Base-by-base conservation (phyloP, 2,888 invertebrate species). In the Xestoiulus laeticollis region DNA sequence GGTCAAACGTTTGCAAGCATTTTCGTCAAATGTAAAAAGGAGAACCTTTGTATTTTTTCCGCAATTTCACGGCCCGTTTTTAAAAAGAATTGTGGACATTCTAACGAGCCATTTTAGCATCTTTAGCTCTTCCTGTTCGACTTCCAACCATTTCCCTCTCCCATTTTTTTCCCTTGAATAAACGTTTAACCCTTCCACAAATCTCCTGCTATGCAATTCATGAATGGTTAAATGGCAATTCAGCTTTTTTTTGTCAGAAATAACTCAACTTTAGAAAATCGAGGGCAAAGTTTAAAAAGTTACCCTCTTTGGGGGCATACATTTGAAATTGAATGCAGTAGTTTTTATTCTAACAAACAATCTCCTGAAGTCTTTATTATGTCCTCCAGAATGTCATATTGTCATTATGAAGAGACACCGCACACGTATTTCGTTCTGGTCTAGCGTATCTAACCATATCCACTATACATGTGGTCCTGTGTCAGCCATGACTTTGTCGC, bases 1-100 rank as follows among this genome's bases (percentile, higher is more conserved):
- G 68, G 68, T 68, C 68, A 68, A 68, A 68, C 68, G 68, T 26
- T 59, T 19, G 59, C 59, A 22, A n/a, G 59, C 59, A 5, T 48
- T 53, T 53, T 53, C n/a, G 53, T n/a, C 68, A 2, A 53, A 1
- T 26, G 26, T 0, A 26, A 68, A 68, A 5, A 68, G 68, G 68
- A 26, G 26, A 68, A 68, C 68, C 68, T 68, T 26, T n/a, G 26
- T 2, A 26, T 12, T 68, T 68, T 59, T 68, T 26, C 68, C 68
- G 68, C 68, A 68, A 68, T 68, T 68, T 68, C 68, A 68, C 68
- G 68, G 68, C 68, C 68, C 68, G 68, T 68, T 22, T n/a, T 68
- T 59, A 59, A n/a, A 59, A 3, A 22, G n/a, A 59, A 59, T 59
- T 22, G 68, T 68, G 68, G 6, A 6, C 48, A 48, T 48, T 48